Evolutionary conservation across 2,113 vertebrate genomes (phyloP).

Genomic region (Coracopsis vasa): DNA sequence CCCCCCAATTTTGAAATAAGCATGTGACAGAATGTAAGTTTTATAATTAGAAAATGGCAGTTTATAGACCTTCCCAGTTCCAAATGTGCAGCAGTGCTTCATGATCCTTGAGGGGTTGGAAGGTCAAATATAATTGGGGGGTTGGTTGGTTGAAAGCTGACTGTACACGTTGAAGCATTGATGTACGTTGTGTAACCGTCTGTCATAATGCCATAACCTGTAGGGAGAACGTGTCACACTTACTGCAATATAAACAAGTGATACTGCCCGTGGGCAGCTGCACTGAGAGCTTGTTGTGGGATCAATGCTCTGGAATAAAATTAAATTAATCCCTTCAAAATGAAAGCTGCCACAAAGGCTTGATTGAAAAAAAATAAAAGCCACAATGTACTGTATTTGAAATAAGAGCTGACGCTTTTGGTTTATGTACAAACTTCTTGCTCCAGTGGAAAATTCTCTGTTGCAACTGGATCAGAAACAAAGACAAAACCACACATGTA

Average conservation of each 20-base stretch:
- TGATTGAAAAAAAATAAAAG: background rate
- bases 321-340: background rate
- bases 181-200: constrained; percentile 96
- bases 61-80: constrained; percentile 67
- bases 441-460: background rate
- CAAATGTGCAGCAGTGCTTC: constrained; percentile 73
- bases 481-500: background rate
- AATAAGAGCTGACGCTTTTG: background rate
- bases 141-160: constrained; percentile 98
- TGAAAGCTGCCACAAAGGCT: background rate
- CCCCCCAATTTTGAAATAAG: constrained; percentile 80
- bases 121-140: constrained; percentile 98
- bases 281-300: background rate
- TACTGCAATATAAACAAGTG: constrained; percentile 13
- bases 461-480: background rate
- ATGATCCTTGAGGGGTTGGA: constrained; percentile 92
- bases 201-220: constrained; percentile 98
- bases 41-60: constrained; percentile 83
- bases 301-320: background rate
- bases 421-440: background rate
- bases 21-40: constrained; percentile 77
- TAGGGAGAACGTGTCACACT: constrained; percentile 38
- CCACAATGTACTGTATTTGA: background rate
- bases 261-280: background rate
- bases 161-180: constrained; percentile 95